These are phyloP conservation scores for Sigmodon hispidus DNA, from an alignment of 2,113 vertebrate genomes.

Conservation along the genomic window DNA sequence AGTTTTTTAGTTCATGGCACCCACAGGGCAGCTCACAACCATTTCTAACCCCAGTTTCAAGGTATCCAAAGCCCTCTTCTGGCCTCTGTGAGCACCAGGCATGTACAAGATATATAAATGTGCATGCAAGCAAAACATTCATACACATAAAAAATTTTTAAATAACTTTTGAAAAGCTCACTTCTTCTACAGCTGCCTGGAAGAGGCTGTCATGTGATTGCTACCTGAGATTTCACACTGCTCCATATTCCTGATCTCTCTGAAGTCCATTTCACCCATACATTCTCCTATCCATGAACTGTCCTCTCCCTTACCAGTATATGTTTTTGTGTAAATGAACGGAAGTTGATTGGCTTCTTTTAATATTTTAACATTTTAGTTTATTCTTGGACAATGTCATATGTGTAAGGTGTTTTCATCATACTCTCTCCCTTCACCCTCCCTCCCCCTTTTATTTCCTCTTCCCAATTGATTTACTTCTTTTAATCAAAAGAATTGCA, in stretches of 20 bases:
- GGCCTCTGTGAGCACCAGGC: neutral
- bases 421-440: neutral
- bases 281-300: neutral
- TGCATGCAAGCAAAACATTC: neutral
- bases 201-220: neutral
- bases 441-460: neutral
- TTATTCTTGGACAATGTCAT: neutral
- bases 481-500: slow-evolving; percentile 38
- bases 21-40: neutral
- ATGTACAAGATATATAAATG: too few species aligned
- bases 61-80: neutral
- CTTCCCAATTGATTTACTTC: neutral
- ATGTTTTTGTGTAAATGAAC: neutral
- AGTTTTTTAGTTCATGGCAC: neutral
- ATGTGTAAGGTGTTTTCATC: neutral
- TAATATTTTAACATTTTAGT: neutral
- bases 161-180: neutral
- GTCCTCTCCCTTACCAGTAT: neutral
- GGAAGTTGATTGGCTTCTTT: neutral
- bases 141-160: neutral
- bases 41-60: neutral
- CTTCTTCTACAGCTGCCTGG: neutral
- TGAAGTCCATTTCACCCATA: neutral
- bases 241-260: neutral
- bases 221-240: neutral